These are phyloP conservation scores for Carassius carassius DNA, from an alignment of 2,113 vertebrate genomes.

Conservation along the genomic window DNA sequence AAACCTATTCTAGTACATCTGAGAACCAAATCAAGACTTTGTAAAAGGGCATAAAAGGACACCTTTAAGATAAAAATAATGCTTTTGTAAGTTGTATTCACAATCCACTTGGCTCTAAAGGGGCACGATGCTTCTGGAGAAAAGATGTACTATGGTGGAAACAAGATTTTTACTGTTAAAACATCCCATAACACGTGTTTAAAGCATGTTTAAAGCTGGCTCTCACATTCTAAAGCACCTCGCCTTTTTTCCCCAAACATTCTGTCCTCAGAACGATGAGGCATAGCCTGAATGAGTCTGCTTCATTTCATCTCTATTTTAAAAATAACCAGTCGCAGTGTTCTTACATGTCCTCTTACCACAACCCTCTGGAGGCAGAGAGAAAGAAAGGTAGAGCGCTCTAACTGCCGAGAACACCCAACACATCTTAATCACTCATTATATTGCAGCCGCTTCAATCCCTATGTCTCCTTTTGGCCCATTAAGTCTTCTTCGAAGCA, in stretches of 20 bases:
- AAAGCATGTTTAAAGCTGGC: not conserved
- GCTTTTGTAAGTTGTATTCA: no score
- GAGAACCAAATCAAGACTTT: no score
- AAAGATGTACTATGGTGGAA: not conserved
- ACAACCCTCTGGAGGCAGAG: slow-evolving; percentile 18
- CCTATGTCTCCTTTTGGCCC: not conserved
- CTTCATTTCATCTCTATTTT: slow-evolving; percentile 50
- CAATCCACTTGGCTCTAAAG: not conserved
- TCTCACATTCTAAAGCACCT: not conserved
- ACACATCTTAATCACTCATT: not conserved
- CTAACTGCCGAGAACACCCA: not conserved
- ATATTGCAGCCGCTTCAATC: not conserved
- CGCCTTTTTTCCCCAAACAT: slow-evolving; percentile 65
- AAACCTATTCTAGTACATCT: no score
- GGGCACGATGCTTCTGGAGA: not conserved
- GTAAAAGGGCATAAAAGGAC: no score
- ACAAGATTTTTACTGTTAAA: not conserved
- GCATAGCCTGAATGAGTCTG: slow-evolving; percentile 62
- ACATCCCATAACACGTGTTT: not conserved
- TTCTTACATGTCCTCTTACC: slow-evolving; percentile 54
- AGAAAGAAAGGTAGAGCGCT: not conserved
- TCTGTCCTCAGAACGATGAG: slow-evolving; percentile 69
- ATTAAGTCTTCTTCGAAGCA: not conserved
- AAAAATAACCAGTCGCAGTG: slow-evolving; percentile 67
- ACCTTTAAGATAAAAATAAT: no score